Percentiles rank a stretch among this genome's conserved stretches.
phyloP scores from a whole-genome alignment of 2,113 vertebrate genomes.

The Percopsis transmontana region DNA sequence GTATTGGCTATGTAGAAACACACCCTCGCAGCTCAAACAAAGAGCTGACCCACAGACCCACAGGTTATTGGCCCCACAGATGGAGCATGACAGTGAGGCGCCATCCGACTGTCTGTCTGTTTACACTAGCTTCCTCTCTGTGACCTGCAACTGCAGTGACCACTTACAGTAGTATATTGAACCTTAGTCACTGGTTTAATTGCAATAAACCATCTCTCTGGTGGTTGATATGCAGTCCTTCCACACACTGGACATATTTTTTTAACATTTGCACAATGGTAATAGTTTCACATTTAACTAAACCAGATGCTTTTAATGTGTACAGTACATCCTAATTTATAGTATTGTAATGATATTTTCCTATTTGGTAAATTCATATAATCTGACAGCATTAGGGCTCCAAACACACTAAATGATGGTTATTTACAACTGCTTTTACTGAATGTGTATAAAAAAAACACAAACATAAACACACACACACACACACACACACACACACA shows the following conservation, averaged over 20 bases:
- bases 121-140: constrained; percentile 40
- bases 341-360: not conserved
- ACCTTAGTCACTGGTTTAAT: not conserved
- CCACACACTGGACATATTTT: too few relatives aligned
- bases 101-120: constrained; percentile 36
- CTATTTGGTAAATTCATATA: too few relatives aligned
- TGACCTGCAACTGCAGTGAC: constrained; percentile 13
- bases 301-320: too few relatives aligned
- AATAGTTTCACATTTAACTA: too few relatives aligned
- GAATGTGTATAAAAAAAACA: not conserved
- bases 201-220: not conserved
- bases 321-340: too few relatives aligned
- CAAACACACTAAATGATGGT: not conserved
- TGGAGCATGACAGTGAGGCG: constrained; percentile 18
- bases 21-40: constrained; percentile 49
- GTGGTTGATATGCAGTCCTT: too few relatives aligned
- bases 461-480: too few relatives aligned
- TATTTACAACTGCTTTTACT: not conserved
- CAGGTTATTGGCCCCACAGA: constrained; percentile 15
- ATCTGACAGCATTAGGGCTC: not conserved
- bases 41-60: constrained; percentile 20
- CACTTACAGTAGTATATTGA: too few relatives aligned
- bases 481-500: not conserved
- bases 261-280: too few relatives aligned
- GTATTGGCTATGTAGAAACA: constrained; percentile 52